Base-by-base conservation (phyloP, 2,797 vertebrate species). In the Oreortyx pictus region DNA sequence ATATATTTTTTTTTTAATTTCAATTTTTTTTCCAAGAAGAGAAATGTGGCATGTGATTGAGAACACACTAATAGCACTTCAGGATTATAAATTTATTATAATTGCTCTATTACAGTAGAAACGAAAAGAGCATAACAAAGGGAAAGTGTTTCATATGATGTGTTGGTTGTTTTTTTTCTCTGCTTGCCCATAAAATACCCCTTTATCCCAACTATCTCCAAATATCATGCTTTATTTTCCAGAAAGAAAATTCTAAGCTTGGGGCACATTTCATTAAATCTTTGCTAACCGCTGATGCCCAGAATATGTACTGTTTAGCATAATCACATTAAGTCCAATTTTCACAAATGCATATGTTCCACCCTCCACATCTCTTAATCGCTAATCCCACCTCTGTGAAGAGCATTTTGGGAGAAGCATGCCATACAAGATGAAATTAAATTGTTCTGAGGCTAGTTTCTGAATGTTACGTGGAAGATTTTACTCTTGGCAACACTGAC, bases 281-380 rank as follows among this genome's bases (percentile, higher is more conserved):
- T 85, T 90, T 76, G 80, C 71, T 88, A 89, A 79, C 82, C 47
- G 59, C 57, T 54, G 35, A 68, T 90, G 62, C 57, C 54, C 24
- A 35, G 72, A 94, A 78, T 94, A 81, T 1, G 16, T 94, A 88
- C 68, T 93, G 39, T 66, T 95, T 94, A 92, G 49, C 79, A 82
- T 92, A 90, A 96, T 92, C 91, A 76, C 67, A 64, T 94, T 85
- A 87, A 92, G 92, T 94, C 66, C 15, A 87, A 66, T 92, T 96
- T 89, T 90, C 72, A 77, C 50, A 85, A 70, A 65, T 4, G 7
- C 43, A 54, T 20, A 11, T 87, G 66, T 94, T 93, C 72, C 84
- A 87, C 76, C 43, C 39, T 89, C 54, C 61, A 46, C 52, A 66
- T 93, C 65, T 85, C 88, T 89, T 93, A 85, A 90, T 94, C 22